Base-by-base conservation (phyloP, 2,888 invertebrate genomes). In the Cristatella mucedo region DNA sequence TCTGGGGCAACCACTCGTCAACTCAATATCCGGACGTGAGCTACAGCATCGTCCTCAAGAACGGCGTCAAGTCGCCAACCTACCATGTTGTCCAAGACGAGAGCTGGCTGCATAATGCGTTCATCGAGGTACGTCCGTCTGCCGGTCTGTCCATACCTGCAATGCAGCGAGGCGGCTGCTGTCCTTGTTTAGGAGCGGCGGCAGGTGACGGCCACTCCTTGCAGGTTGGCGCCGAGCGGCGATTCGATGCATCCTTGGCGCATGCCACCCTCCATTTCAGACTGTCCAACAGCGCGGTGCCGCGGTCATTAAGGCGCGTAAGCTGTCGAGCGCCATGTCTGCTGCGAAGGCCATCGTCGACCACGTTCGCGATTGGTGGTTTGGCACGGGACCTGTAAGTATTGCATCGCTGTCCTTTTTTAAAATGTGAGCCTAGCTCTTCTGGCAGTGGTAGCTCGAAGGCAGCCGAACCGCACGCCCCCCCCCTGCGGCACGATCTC, bases 1-100 rank as follows among this genome's bases (percentile, higher is more conserved):
- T 99, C 63, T 99, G 97, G 97, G 97, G 97, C 33, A 99, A 97
- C 69, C 97, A 97, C 67, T 95, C 95, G 0, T 84, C 87, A 4
- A 99, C 97, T 6, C 95, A 97, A 70, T 95, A 82, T 67, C 95
- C 97, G 4, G 97, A 97, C 71, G 80, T 82, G 0, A 72, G 75
- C 21, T 63, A 67, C 46, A 70, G 69, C 24, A 55, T 50, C 32
- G 66, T 62, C 9, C 49, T 37, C 21, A 49, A 58, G 26, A 49
- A 54, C 41, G 57, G 53, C 2, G 41, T 51, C 45, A 47, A 29
- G 49, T 56, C 50, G 30, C 37, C 43, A 36, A 4, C 80, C 1
- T 65, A 72, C 5, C 75, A 77, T 26, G 80, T 76, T 26, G 67
- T 95, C 30, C 50, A 80, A 51, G 82, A 97, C 68, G 76, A 79